Evolutionary conservation across 2,113 vertebrate genomes (phyloP).

Genomic region (Gobiocypris rarus): DNA sequence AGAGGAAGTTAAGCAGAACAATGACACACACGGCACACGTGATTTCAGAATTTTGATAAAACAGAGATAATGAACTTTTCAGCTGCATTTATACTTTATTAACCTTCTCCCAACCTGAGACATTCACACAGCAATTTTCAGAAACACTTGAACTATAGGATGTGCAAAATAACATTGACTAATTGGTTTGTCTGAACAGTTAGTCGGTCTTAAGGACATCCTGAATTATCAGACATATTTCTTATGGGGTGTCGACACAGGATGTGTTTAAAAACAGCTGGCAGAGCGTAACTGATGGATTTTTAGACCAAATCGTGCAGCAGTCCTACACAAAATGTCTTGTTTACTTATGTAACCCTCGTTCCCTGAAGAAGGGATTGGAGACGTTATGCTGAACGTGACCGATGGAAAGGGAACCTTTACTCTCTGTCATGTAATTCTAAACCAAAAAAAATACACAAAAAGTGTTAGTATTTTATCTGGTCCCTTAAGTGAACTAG

Average conservation of each 20-base stretch:
- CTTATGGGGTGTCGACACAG: neutral
- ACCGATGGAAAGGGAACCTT: neutral
- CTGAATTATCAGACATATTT: neutral
- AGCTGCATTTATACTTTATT: neutral
- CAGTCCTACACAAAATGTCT: neutral
- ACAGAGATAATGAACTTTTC: neutral
- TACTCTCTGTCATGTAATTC: neutral
- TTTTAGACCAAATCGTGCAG: neutral
- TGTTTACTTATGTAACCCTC: no score
- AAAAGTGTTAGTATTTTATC: neutral
- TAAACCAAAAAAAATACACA: neutral
- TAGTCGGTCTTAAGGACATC: neutral
- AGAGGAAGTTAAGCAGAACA: conserved; percentile 66
- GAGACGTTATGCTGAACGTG: no score
- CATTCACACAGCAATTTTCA: neutral
- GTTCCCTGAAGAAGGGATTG: no score
- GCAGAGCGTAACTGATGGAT: neutral
- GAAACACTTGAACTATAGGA: neutral
- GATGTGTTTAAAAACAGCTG: neutral
- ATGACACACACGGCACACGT: conserved; percentile 38
- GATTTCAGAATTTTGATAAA: neutral
- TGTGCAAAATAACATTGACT: neutral
- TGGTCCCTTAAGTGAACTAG: neutral
- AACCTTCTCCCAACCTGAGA: neutral
- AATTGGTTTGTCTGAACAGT: neutral